Evolutionary conservation across 2,797 vertebrate species (phyloP), one percentile per base, ranked within the genome.

Genomic region (Cynodonichthys magdalenae): DNA sequence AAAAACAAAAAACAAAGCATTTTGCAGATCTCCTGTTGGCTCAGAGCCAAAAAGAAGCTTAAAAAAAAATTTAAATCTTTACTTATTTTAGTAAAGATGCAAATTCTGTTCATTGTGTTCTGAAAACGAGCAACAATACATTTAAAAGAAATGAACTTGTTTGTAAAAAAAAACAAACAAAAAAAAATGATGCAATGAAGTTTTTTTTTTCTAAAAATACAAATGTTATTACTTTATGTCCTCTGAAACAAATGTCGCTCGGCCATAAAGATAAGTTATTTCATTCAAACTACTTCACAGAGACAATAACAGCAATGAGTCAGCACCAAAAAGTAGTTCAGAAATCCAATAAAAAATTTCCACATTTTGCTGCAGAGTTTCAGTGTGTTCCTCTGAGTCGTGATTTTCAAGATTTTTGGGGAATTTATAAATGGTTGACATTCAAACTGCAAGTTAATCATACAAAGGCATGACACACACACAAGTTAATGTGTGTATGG

Each of bases 261-360:
- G 34, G 27, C 49, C 8, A 66, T 75, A 79, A 86, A 88, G 76
- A 80, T 84, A 75, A 60, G 15, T 51, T 41, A 31, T 48, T 51
- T 73, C 14, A 0, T 3, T 46, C 8, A 24, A 39, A 44, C 24
- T 29, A 5, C 1, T 18, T 14, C 27, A 27, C 19, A 29, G 31
- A 54, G 18, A 50, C 41, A 42, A 6, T 8, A 4, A 3, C 6
- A 14, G 1, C 9, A 10, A 7, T 45, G 17, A 11, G 27, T 29
- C 17, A 4, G 14, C 12, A 20, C 4, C 49, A 55, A 17, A 47
- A n/a, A n/a, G n/a, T 12, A n/a, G 5, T 4, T 2, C 14, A 50
- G 36, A 39, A 39, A 39, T 39, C 36, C 36, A 39, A 2, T 2
- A 39, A 3, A 56, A 18, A 3, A 14, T 9, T 47, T 24, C 11